Evolutionary conservation across 2,888 invertebrate species (phyloP).

Genomic region (Pyrochroa serraticornis): DNA sequence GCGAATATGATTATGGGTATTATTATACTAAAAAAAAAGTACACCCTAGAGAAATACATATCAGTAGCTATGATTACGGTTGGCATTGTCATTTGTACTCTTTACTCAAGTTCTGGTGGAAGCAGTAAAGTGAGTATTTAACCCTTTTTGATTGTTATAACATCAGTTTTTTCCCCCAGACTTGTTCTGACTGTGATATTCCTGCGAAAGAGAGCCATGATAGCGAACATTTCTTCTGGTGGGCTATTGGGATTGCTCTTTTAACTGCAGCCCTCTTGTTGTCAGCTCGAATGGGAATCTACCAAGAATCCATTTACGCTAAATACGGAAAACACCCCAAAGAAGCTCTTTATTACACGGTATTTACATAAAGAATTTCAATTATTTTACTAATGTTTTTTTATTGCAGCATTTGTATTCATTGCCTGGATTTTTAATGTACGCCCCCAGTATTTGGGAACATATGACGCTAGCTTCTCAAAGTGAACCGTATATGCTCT

Average conservation of each 20-base stretch:
- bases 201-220: constrained; percentile 57
- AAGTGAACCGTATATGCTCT: constrained; percentile 65
- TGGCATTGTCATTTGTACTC: constrained; percentile 91
- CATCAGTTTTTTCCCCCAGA: constrained; percentile 33
- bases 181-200: constrained; percentile 50
- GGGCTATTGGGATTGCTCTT: constrained; percentile 76
- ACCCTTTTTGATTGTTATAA: background rate
- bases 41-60: constrained; percentile 82
- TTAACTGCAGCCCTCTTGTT: constrained; percentile 87
- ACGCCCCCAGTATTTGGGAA: constrained; percentile 76
- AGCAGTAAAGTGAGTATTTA: constrained; percentile 40
- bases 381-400: constrained; percentile 12
- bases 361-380: constrained; percentile 50
- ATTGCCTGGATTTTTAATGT: constrained; percentile 84
- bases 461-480: constrained; percentile 76
- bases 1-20: constrained; percentile 97
- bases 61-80: constrained; percentile 91
- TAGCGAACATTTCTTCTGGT: constrained; percentile 67
- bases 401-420: constrained; percentile 81
- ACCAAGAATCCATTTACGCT: constrained; percentile 86
- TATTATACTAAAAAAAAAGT: constrained; percentile 82
- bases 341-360: constrained; percentile 85
- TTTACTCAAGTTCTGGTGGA: constrained; percentile 73
- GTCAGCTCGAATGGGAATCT: constrained; percentile 91
- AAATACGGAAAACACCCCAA: constrained; percentile 90